A percentile compares a stretch with the other conserved stretches of the same genome.
Conservation (phyloP, 2,113 vertebrate genomes). For the Peromyscus maniculatus region DNA sequence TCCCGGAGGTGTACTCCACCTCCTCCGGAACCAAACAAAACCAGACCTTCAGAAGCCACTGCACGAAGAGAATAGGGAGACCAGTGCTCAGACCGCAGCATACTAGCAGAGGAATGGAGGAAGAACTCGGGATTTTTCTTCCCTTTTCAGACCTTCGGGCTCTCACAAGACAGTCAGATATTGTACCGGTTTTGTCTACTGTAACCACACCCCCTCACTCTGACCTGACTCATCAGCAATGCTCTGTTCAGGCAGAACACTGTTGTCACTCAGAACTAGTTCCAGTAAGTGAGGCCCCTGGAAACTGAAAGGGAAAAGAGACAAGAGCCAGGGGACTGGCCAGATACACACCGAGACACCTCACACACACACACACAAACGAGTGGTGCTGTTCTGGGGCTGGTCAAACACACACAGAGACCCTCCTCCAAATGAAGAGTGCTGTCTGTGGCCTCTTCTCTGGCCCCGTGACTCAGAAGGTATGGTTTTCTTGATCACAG, state of each 20-base stretch:
- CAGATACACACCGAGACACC: background rate
- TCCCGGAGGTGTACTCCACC: background rate
- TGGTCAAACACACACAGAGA: background rate
- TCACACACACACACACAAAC: background rate
- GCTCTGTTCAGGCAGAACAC: conserved; percentile 8
- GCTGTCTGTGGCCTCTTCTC: background rate
- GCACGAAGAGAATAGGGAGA: conserved; percentile 23
- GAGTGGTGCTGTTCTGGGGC: rapidly evolving
- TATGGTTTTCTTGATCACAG: background rate
- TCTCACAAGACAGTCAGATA: conserved; percentile 36
- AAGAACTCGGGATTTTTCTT: conserved; percentile 14
- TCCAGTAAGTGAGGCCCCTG: conserved; percentile 41
- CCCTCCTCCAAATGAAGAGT: rapidly evolving
- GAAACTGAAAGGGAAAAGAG: conserved; percentile 45
- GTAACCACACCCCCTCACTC: background rate
- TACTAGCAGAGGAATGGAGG: background rate
- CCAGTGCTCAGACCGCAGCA: background rate
- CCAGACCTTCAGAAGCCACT: conserved; percentile 55
- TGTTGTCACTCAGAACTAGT: background rate
- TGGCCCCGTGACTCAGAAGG: background rate
- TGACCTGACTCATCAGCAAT: background rate
- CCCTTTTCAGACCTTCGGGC: background rate
- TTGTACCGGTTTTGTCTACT: conserved; percentile 33
- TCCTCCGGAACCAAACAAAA: conserved; percentile 46
- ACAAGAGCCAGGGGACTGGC: background rate